Percentiles rank a stretch among this genome's conserved stretches.
Conservation (phyloP, 2,888 invertebrate species). For the Tiliacea citrago region DNA sequence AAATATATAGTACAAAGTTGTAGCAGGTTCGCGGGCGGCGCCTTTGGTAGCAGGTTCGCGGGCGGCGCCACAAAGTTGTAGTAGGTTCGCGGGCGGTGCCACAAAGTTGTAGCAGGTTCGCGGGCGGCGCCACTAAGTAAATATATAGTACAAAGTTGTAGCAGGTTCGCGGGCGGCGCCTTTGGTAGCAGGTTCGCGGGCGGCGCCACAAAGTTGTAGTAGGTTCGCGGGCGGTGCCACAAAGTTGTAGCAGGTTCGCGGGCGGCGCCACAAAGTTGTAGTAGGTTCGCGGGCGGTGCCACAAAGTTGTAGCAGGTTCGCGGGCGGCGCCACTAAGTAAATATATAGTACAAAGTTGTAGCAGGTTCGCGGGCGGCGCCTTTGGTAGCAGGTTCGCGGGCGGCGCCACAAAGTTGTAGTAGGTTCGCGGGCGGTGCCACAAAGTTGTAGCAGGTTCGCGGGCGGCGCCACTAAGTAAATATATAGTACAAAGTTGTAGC, state of each 20-base stretch:
- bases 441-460: conserved; percentile 24
- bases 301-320: conserved; percentile 27
- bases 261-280: conserved; percentile 18
- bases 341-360: too few species aligned
- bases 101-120: conserved; percentile 27
- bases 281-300: conserved; percentile 7
- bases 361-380: conserved; percentile 8
- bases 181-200: conserved; percentile 24
- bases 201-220: conserved; percentile 25
- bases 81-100: conserved; percentile 7
- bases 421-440: conserved; percentile 1
- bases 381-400: conserved; percentile 24
- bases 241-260: conserved; percentile 24
- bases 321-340: conserved; percentile 10
- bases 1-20: too few species aligned
- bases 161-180: conserved; percentile 8
- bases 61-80: conserved; percentile 18
- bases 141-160: too few species aligned
- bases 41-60: conserved; percentile 26
- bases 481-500: too few species aligned
- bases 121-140: conserved; percentile 10
- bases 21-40: conserved; percentile 17
- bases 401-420: conserved; percentile 25
- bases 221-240: conserved; percentile 1
- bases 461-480: conserved; percentile 23